Evolutionary conservation across 2,113 vertebrate genomes (phyloP).

Genomic region (Stercorarius parasiticus): DNA sequence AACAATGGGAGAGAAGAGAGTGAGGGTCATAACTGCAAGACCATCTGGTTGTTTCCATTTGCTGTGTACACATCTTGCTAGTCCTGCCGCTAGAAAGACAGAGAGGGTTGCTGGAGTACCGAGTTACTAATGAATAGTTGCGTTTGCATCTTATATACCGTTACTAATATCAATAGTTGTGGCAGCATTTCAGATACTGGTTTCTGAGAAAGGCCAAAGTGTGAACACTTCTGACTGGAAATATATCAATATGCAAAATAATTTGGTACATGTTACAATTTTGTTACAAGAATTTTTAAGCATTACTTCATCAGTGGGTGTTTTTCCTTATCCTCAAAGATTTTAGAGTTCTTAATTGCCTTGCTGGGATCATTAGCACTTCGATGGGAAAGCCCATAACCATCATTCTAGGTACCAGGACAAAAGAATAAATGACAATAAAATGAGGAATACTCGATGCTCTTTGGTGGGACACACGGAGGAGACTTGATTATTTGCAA

Average conservation of each 20-base stretch:
- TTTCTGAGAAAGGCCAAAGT: not conserved
- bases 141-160: not conserved
- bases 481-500: not conserved
- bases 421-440: not conserved
- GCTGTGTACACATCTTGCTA: constrained; percentile 55
- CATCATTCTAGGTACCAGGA: not conserved
- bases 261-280: not conserved
- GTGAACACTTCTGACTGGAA: not conserved
- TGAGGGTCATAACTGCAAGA: constrained; percentile 64
- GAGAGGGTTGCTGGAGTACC: not conserved
- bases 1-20: constrained; percentile 61
- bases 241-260: not conserved
- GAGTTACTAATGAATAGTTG: not conserved
- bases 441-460: not conserved
- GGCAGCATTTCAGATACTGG: not conserved
- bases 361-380: not conserved
- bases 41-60: constrained; percentile 68
- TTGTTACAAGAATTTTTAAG: not conserved
- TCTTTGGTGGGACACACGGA: not conserved
- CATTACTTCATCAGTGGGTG: not conserved
- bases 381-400: not conserved
- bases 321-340: not conserved
- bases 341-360: not conserved
- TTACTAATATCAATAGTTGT: not conserved
- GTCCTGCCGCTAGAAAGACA: constrained; percentile 34